Evolutionary conservation across 2,113 vertebrate genomes (phyloP), one percentile per base, ranked within the genome.

Genomic region (Grantiella picta): DNA sequence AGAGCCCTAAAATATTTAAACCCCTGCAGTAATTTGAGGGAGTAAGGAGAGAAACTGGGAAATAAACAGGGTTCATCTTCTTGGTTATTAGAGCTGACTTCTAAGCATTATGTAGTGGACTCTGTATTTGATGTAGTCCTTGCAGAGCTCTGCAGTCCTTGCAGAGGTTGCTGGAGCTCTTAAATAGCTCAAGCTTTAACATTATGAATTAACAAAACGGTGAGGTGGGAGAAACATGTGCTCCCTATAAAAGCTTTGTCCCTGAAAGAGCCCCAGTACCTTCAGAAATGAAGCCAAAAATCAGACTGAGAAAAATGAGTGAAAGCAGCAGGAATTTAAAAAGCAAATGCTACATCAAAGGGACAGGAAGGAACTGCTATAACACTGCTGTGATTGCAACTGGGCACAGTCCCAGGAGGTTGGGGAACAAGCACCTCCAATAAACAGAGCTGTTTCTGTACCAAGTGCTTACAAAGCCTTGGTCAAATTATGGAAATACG

Each of bases 301-400:
- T 57, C 80, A 92, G 44, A 86, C 79, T 82, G 71, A 95, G 70
- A 73, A 75, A 95, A 97, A 97, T 88, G 88, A 95, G 79, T 91
- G 94, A 96, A 91, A 86, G 70, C 83, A 95, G 80, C 76, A 86
- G 64, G 53, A 86, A 92, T 96, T 97, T 97, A 95, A 96, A 94
- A 94, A 97, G 95, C 92, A 93, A 97, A 93, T 86, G 86, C 59
- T 86, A 90, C 91, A 97, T 97, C 96, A 97, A 97, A 97, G 94
- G 81, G 82, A 89, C 81, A 97, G 96, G 96, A 96, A 97, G 94
- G 86, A 97, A 96, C 90, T 86, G 94, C 89, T 97, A 84, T 95
- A 97, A 95, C 94, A 61, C 87, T 97, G 90, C 95, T 95, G 96
- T 97, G 96, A 97, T 96, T 97, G 95, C 96, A 96, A 95, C 95